phyloP scores from a whole-genome alignment of 2,113 vertebrate species.

The Tretioscincus oriximinensis region DNA sequence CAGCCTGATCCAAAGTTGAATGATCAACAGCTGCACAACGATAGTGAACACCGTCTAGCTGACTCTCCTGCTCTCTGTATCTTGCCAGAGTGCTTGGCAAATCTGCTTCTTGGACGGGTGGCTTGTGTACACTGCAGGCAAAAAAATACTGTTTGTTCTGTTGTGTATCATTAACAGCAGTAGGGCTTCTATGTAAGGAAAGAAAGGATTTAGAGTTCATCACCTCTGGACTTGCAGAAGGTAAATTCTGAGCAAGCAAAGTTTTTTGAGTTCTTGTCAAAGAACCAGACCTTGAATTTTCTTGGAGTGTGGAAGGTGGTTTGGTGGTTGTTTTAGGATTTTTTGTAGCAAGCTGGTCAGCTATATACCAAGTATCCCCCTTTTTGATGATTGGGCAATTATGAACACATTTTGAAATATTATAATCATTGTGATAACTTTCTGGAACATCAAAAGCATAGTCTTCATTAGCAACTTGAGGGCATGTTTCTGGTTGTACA shows the following conservation, averaged over 20 bases:
- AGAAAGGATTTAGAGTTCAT: slow-evolving; percentile 45
- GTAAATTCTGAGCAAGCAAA: slow-evolving; percentile 51
- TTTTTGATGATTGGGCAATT: slow-evolving; percentile 6
- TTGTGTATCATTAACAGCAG: slow-evolving; percentile 33
- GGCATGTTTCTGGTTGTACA: slow-evolving; percentile 29
- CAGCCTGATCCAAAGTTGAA: background rate
- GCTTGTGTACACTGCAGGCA: background rate
- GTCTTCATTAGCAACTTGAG: background rate
- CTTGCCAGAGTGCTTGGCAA: background rate
- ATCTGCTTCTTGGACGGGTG: slow-evolving; percentile 16
- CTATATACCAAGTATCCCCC: background rate
- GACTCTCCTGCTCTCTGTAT: background rate
- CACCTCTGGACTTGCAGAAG: slow-evolving; percentile 52
- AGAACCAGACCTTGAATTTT: slow-evolving; percentile 58
- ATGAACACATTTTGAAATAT: slow-evolving; percentile 20
- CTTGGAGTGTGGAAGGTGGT: slow-evolving; percentile 67
- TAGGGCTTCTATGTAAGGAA: slow-evolving; percentile 30
- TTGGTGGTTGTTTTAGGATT: slow-evolving; percentile 60
- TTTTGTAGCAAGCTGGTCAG: slow-evolving; percentile 43
- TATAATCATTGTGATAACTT: slow-evolving; percentile 47
- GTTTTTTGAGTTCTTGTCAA: slow-evolving; percentile 22
- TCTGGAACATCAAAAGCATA: slow-evolving; percentile 46
- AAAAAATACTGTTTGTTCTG: slow-evolving; percentile 37
- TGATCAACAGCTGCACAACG: rapidly evolving
- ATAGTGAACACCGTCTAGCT: background rate